Evolutionary conservation across 1,140 invertebrate genomes (phyloP), one percentile per base, ranked within the genome.

Genomic region (Goniozus legneri): DNA sequence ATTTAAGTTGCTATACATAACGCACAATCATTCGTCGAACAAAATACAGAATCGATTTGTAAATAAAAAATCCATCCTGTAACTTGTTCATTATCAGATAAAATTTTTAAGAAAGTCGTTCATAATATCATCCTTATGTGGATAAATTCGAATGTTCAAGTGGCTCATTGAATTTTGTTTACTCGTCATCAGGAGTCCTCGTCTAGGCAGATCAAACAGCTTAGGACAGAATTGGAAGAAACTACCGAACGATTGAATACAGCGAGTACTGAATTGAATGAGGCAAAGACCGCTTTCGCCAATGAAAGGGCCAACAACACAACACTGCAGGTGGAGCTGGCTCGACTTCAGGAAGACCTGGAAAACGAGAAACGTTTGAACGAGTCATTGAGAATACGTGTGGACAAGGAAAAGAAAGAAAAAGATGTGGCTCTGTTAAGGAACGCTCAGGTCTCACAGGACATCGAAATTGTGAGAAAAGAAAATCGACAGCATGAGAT

Each of bases 381-480:
- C 10, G 61, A 63, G 1, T 65, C 65, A 3, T 44, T 77, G 3
- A 51, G 69, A 36, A 52, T 67, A 0, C 64, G 56, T 33, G 31
- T 76, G 8, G 67, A 76, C 16, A 71, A 67, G 16, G 85, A 89
- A 48, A 80, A 79, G 20, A 74, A 82, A 42, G 89, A 92, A 46
- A 91, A 89, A 58, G 84, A 91, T 64, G 82, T 84, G 8, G 83
- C 85, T 1, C 67, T 92, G 39, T 58, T 92, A 22, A 79, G 88
- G 19, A 92, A 91, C 65, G 89, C 89, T 3, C 84, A 91, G 67
- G 84, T 92, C 46, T 91, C 88, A 0, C 89, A 92, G 64, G 84
- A 88, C 42, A 79, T 87, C 42, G 86, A 90, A 66, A 77, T 89
- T 39, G 81, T 85, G 1, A 82, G 82, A 51, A 84, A 87, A 52